These are phyloP conservation scores for Morbakka virulenta DNA, from an alignment of 30 jellyfish, hydroid and myxozoan genomes.

Conservation along the genomic window DNA sequence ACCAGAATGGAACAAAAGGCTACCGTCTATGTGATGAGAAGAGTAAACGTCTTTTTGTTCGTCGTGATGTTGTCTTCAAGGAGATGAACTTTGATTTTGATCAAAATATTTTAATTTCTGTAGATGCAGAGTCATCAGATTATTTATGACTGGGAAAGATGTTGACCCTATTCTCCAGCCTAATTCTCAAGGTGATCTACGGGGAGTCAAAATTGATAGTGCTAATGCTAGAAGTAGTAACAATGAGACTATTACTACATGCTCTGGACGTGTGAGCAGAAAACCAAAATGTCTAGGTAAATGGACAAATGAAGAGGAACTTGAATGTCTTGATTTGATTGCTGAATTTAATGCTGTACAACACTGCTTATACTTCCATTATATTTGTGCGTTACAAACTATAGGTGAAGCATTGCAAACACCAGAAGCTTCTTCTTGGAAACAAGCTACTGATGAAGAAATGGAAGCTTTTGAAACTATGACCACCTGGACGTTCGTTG, in stretches of 20 bases:
- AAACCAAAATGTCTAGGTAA: background rate
- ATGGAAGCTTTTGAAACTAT: background rate
- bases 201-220: too few relatives aligned
- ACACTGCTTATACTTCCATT: background rate
- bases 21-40: conserved; percentile 17
- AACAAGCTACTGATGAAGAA: conserved; percentile 14
- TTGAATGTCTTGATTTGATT: conserved; percentile 1
- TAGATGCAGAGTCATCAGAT: conserved; percentile 21
- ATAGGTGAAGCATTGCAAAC: background rate
- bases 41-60: conserved; percentile 7
- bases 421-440: background rate
- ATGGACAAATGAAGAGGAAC: background rate
- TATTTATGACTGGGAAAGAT: background rate
- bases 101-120: conserved; percentile 2
- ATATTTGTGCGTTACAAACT: background rate
- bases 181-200: too few relatives aligned
- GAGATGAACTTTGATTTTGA: background rate
- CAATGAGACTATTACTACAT: too few relatives aligned
- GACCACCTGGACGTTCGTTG: conserved; percentile 8
- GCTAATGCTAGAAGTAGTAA: background rate
- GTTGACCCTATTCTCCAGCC: background rate
- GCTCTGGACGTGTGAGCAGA: conserved; percentile 1
- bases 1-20: conserved; percentile 22
- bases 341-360: background rate
- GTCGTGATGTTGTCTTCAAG: conserved; percentile 24